Evolutionary conservation across 2,113 vertebrate species (phyloP).

Genomic region (Antechinus flavipes): DNA sequence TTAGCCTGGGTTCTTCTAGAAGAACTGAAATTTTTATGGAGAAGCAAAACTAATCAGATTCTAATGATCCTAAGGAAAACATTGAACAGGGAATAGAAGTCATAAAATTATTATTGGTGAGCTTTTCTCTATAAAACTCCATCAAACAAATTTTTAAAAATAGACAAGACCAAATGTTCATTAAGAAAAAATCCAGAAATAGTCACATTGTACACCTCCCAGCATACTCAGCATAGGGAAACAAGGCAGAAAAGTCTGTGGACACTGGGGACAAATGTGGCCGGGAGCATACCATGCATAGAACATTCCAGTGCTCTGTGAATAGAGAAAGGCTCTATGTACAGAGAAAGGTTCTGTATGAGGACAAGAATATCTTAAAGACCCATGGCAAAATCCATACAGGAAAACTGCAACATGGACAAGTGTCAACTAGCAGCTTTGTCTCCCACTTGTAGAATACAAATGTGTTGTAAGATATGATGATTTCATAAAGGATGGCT

Average conservation of each 20-base stretch:
- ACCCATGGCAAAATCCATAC: neutral
- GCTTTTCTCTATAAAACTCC: no score
- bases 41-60: neutral
- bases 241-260: neutral
- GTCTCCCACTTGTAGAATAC: neutral
- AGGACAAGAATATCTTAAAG: neutral
- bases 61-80: neutral
- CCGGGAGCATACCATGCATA: no score
- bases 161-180: no score
- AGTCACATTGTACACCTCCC: neutral
- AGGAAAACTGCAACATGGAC: neutral
- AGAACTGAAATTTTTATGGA: neutral
- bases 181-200: neutral
- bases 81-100: no score
- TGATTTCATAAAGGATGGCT: no score
- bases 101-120: no score
- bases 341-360: neutral
- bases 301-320: neutral
- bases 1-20: neutral
- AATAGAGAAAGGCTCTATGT: no score
- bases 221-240: neutral
- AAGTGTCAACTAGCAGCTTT: neutral
- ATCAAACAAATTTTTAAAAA: no score
- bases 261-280: neutral
- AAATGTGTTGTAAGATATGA: no score